Evolutionary conservation across 2,888 invertebrate genomes (phyloP), one percentile per base, ranked within the genome.

Genomic region (Lacanobia wlatinum): DNA sequence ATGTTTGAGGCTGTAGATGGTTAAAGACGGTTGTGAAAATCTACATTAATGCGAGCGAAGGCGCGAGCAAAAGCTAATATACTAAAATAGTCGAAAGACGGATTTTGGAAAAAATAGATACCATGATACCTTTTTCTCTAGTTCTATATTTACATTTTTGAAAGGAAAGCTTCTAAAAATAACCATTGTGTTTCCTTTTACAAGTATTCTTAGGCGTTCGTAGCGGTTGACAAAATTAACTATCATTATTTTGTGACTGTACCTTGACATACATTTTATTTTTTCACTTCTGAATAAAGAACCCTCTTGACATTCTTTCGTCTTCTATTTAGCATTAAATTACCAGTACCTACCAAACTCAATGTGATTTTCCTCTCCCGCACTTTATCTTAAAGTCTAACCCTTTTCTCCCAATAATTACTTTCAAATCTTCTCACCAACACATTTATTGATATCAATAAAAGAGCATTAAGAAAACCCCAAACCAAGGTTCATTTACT

Each of bases 381-480:
- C n/a, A 38, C 1, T 56, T 14, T n/a, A 18, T 28, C 2, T 50
- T 67, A 66, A 4, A 5, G 16, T 28, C n/a, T 14, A 40, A 21
- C 16, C 14, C 4, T 43, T 40, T n/a, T 34, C 4, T 23, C 9
- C 43, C 50, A 58, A 52, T 1, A 58, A 52, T 34, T 8, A 59
- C n/a, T 16, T 2, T 14, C n/a, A 43, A 74, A 50, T 70, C n/a
- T 34, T 38, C 8, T 7, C 18, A 10, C n/a, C 12, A 52, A 46
- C 18, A 80, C 71, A 83, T 87, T 86, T 89, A 87, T n/a, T n/a
- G n/a, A n/a, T 87, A 88, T 87, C 85, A 89, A 90, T 87, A 90
- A 91, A 90, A 88, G 87, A 77, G 85, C 89, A 92, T 93, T 91
- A 93, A 87, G 87, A 88, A 88, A 90, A 90, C 89, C 89, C 81